Evolutionary conservation across 2,888 invertebrate species (phyloP), one percentile per base, ranked within the genome.

Genomic region (Pecten maximus): DNA sequence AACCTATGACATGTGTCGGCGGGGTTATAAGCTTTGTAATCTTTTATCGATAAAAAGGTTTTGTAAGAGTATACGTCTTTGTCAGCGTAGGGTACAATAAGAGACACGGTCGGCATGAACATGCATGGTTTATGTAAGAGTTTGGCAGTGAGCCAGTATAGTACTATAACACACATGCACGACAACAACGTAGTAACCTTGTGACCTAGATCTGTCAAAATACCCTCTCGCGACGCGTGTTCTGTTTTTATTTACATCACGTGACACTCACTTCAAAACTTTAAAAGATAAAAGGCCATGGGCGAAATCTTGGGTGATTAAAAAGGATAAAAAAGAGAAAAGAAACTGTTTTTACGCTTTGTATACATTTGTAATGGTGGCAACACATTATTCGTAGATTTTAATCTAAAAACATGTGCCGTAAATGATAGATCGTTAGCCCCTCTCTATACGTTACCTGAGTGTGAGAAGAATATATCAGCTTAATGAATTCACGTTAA

Each of bases 91-190:
- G 35, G 74, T 74, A 74, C 74, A 74, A 28, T 35, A 74, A 74
- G 6, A 74, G 74, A 74, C 35, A 74, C 60, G 60, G 60, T 60
- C 60, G 16, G 60, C 74, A 74, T 74, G 12, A 74, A 6, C 74
- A 74, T 74, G 74, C 74, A 74, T 28, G 74, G 74, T 74, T 74
- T 74, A 74, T 74, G 74, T 74, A 74, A 74, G 74, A 74, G 74
- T 74, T 74, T 74, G 74, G 74, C 74, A 74, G 28, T 35, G 35
- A 0, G 74, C 74, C 74, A 74, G 35, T 10, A 8, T 28, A 74
- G 74, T 74, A 74, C 74, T 74, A 74, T 35, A 74, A 6, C 74
- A 74, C 74, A 74, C 28, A 28, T 74, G 74, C 28, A 74, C 35
- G 74, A 74, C 74, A 74, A 74, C 74, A 74, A 74, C 74, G 74